Evolutionary conservation across 2,113 vertebrate species (phyloP), one percentile per base, ranked within the genome.

Genomic region (Scalopus aquaticus): DNA sequence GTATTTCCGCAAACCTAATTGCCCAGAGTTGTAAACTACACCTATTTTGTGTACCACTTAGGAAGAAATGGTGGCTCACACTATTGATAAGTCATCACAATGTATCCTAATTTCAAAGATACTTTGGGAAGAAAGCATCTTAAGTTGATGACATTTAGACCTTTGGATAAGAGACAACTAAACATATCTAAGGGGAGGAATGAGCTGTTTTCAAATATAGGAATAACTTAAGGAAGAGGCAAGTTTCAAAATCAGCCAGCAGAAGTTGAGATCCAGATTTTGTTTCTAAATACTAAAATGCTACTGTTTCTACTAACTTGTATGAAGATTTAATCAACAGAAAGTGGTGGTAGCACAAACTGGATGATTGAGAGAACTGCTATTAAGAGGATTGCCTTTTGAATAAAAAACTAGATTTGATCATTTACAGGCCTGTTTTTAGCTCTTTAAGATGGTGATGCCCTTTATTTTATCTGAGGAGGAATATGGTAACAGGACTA

Each of bases 1-100:
- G 24, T 88, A 67, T 81, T 88, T 95, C 42, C 80, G 39, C n/a
- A 73, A 72, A 78, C n/a, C 32, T 87, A 76, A 65, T 28, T 95
- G 88, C 39, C 32, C 56, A 4, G 19, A 74, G 5, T 79, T 58
- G 4, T 74, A 91, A 91, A 20, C 20, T 19, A 74, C 20, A 51
- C 32, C 65, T 37, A 35, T 78, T 89, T 88, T 77, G 56, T 69
- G 15, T 88, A 82, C 46, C 24, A 42, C 49, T n/a, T 44, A 88
- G 42, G 49, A 77, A 56, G 19, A 81, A 92, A 76, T 69, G 22
- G 22, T 87, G 54, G 51, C 30, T 91, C n/a, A 39, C 64, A 89
- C 4, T 85, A 13, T 22, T n/a, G 39, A 89, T 9, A 74, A 78
- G 22, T 17, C 11, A 84, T 69, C n/a, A 46, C 6, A 96, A 67